Evolutionary conservation across 2,888 invertebrate genomes (phyloP).

Genomic region (Eupithecia subumbrata): DNA sequence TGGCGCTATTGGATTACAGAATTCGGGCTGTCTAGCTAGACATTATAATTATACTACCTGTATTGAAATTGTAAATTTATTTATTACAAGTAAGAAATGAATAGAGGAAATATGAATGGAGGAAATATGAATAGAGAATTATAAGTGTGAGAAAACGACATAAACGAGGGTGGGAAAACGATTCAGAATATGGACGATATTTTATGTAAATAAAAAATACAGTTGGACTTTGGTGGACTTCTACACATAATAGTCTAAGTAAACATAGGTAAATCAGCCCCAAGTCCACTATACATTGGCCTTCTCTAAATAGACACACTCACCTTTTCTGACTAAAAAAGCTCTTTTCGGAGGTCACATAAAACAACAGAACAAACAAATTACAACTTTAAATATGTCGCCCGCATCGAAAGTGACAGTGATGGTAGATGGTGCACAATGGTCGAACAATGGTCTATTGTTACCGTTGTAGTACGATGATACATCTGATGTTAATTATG

Average conservation of each 20-base stretch:
- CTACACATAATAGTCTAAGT: neutral
- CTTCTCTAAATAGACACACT: neutral
- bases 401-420: conserved; percentile 50
- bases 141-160: neutral
- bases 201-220: neutral
- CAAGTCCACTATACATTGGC: neutral
- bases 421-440: conserved; percentile 51
- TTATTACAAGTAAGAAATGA: neutral
- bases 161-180: neutral
- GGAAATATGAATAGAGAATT: neutral
- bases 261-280: neutral
- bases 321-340: neutral
- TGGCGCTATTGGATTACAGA: conserved; percentile 14
- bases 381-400: conserved; percentile 23
- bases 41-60: neutral
- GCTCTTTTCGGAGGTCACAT: neutral
- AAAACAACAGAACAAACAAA: conserved; percentile 16
- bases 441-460: conserved; percentile 68
- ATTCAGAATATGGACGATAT: neutral
- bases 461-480: conserved; percentile 51
- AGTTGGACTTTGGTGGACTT: neutral
- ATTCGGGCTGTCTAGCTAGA: conserved; percentile 12
- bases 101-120: neutral
- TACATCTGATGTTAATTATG: conserved; percentile 44
- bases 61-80: neutral